Evolutionary conservation across 2,797 vertebrate species (phyloP).

Genomic region (Gouania willdenowi): DNA sequence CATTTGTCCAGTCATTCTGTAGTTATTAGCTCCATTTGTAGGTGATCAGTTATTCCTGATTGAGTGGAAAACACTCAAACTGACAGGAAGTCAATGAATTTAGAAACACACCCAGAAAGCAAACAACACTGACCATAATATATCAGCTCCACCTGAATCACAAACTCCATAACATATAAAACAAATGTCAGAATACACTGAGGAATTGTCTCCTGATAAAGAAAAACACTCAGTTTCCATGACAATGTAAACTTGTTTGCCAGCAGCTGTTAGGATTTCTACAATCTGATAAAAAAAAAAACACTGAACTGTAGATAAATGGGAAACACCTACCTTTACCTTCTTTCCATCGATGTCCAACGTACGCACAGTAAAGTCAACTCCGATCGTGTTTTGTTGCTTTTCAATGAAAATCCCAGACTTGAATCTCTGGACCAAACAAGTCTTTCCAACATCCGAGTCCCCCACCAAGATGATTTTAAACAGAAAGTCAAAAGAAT

Average conservation of each 20-base stretch:
- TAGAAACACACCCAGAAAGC: conserved; percentile 45
- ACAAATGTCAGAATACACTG: no score
- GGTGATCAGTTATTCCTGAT: neutral
- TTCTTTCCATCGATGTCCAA: conserved; percentile 88
- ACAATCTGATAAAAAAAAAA: no score
- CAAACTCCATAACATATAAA: no score
- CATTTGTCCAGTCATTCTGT: no score
- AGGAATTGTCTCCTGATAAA: no score
- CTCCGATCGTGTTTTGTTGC: conserved; percentile 94
- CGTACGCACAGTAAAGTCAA: conserved; percentile 92
- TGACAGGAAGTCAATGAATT: neutral
- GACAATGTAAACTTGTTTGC: no score
- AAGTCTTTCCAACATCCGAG: conserved; percentile 94
- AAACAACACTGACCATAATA: conserved; percentile 12
- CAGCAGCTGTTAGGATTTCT: no score
- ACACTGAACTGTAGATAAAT: no score
- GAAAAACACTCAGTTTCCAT: no score
- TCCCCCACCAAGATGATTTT: conserved; percentile 96
- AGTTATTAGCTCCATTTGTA: no score
- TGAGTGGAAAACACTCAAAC: neutral
- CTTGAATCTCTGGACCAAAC: conserved; percentile 90
- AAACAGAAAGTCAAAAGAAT: conserved; percentile 90
- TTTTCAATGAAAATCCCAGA: conserved; percentile 84
- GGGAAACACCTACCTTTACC: conserved; percentile 81
- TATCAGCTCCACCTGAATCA: conserved; percentile 3